Conservation (phyloP, 2,113 vertebrate genomes). For the Brienomyrus longianalis region DNA sequence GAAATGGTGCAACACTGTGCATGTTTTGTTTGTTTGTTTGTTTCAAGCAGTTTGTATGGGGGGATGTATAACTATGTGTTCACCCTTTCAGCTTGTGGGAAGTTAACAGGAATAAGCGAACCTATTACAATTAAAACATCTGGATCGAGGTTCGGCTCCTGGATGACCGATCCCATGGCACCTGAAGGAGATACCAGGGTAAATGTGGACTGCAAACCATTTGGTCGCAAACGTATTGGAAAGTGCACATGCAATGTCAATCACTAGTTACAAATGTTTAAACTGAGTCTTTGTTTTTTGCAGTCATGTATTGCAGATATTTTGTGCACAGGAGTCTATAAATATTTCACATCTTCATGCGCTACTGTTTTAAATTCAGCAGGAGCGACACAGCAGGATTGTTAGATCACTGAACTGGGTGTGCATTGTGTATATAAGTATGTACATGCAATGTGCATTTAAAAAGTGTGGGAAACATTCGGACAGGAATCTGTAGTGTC, state of each 20-base stretch:
- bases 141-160: slow-evolving; percentile 91
- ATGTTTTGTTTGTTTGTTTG: neutral
- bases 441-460: neutral
- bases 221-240: neutral
- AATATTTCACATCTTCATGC: neutral
- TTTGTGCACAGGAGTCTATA: neutral
- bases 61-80: neutral
- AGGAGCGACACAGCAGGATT: neutral
- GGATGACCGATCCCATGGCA: slow-evolving; percentile 94
- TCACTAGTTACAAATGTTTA: neutral
- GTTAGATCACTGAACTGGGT: neutral
- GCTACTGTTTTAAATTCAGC: neutral
- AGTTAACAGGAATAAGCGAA: slow-evolving; percentile 90
- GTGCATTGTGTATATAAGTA: neutral
- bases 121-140: slow-evolving; percentile 92
- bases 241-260: neutral
- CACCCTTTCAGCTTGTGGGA: slow-evolving; percentile 82
- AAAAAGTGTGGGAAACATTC: neutral
- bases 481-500: neutral
- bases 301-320: neutral
- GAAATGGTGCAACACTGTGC: neutral
- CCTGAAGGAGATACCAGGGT: slow-evolving; percentile 92
- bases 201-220: slow-evolving; percentile 35
- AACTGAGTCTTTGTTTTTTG: neutral
- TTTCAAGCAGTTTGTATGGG: neutral